Conservation (phyloP, 1,140 invertebrate species). For the Teleogryllus occipitalis region DNA sequence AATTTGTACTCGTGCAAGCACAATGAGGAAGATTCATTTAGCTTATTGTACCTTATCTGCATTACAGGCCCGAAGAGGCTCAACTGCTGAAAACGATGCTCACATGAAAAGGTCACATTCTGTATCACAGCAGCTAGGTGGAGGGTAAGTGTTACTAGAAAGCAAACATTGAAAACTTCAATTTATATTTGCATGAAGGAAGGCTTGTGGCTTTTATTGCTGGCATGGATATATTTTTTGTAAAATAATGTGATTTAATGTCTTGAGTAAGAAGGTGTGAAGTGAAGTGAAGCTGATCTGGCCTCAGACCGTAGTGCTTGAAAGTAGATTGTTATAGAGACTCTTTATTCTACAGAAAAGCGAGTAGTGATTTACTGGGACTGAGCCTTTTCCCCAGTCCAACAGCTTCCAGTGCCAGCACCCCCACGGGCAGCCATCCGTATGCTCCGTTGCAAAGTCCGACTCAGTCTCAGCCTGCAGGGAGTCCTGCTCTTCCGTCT, state of each 20-base stretch:
- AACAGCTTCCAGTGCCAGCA: slow-evolving; percentile 70
- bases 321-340: neutral
- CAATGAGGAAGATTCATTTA: too few relatives aligned
- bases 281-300: too few relatives aligned
- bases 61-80: slow-evolving; percentile 44
- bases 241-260: too few relatives aligned
- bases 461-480: slow-evolving; percentile 32
- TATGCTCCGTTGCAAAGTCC: slow-evolving; percentile 72
- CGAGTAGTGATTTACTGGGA: slow-evolving; percentile 70
- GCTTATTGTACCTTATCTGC: neutral
- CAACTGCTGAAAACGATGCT: slow-evolving; percentile 51
- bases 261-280: too few relatives aligned
- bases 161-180: neutral
- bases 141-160: slow-evolving; percentile 27
- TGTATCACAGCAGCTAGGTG: slow-evolving; percentile 63
- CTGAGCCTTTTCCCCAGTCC: slow-evolving; percentile 71
- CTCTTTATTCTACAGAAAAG: slow-evolving; percentile 42
- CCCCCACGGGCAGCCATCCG: slow-evolving; percentile 71
- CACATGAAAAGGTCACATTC: slow-evolving; percentile 70
- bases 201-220: neutral
- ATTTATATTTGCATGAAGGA: neutral
- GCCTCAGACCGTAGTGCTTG: neutral
- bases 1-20: too few relatives aligned
- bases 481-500: slow-evolving; percentile 39
- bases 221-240: too few relatives aligned